These are phyloP conservation scores for Epinotia demarniana DNA, from an alignment of 2,888 invertebrate species.

Conservation along the genomic window DNA sequence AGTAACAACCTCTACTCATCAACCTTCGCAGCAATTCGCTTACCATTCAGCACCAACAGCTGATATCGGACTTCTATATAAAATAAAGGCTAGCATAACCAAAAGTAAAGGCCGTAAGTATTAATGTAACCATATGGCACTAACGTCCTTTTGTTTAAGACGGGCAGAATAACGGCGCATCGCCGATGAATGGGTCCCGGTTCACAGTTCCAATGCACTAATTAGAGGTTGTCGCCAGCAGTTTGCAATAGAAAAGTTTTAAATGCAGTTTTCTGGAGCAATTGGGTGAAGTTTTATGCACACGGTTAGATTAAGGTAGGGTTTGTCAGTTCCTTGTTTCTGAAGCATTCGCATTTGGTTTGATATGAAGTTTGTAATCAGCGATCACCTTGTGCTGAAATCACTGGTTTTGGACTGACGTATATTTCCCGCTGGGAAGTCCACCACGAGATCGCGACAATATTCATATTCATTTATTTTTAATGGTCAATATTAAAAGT, in stretches of 20 bases:
- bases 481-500: too few species aligned
- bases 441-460: too few species aligned
- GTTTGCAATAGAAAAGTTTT: constrained; percentile 59
- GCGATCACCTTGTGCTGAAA: not conserved
- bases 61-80: constrained; percentile 8
- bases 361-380: not conserved
- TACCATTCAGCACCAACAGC: not conserved
- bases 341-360: not conserved
- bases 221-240: constrained; percentile 63
- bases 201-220: constrained; percentile 56
- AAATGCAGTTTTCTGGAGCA: constrained; percentile 48
- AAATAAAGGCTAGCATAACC: constrained; percentile 14
- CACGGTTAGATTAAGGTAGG: not conserved
- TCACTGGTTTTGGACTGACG: not conserved
- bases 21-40: not conserved
- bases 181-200: constrained; percentile 39
- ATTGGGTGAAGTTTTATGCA: not conserved
- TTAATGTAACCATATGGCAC: not conserved
- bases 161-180: constrained; percentile 38
- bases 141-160: not conserved
- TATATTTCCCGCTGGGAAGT: too few species aligned
- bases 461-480: too few species aligned
- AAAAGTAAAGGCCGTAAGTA: not conserved
- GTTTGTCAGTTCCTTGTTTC: not conserved
- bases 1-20: not conserved